A percentile compares a stretch with the other conserved stretches of the same genome.
These are phyloP conservation scores for Listronotus oregonensis DNA, from an alignment of 1,140 invertebrate genomes.

Conservation along the genomic window DNA sequence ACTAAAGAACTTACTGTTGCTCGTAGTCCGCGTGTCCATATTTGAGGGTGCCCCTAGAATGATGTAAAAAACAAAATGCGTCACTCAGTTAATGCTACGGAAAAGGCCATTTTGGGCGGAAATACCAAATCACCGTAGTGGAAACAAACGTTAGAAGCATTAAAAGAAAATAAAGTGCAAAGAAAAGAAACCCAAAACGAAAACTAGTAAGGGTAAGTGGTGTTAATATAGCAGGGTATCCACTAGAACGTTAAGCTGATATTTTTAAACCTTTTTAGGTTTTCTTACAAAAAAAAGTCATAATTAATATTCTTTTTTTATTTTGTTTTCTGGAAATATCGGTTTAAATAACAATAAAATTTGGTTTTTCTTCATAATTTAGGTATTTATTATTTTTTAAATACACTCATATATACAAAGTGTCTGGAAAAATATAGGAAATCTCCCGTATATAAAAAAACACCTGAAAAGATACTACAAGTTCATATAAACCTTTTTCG, in stretches of 20 bases:
- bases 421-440: too few relatives aligned
- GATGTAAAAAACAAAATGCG: constrained; percentile 47
- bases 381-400: too few relatives aligned
- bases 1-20: constrained; percentile 58
- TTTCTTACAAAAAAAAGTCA: constrained; percentile 21
- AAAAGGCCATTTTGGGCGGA: not conserved
- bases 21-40: constrained; percentile 58
- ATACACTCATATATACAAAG: too few relatives aligned
- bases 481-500: too few relatives aligned
- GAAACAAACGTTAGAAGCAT: constrained; percentile 5
- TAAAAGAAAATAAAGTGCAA: constrained; percentile 1
- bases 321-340: too few relatives aligned
- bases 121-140: constrained; percentile 18
- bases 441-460: too few relatives aligned
- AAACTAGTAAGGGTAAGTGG: constrained; percentile 7
- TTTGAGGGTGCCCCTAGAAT: constrained; percentile 59
- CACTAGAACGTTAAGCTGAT: not conserved
- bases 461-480: too few relatives aligned
- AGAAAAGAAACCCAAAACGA: constrained; percentile 1
- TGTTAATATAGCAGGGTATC: not conserved
- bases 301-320: too few relatives aligned
- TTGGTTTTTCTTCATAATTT: too few relatives aligned
- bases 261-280: constrained; percentile 5
- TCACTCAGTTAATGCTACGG: constrained; percentile 26
- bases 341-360: too few relatives aligned